Evolutionary conservation across 35 echinoderm and acorn worm genomes (phyloP).

Genomic region (Amphiura filiformis): DNA sequence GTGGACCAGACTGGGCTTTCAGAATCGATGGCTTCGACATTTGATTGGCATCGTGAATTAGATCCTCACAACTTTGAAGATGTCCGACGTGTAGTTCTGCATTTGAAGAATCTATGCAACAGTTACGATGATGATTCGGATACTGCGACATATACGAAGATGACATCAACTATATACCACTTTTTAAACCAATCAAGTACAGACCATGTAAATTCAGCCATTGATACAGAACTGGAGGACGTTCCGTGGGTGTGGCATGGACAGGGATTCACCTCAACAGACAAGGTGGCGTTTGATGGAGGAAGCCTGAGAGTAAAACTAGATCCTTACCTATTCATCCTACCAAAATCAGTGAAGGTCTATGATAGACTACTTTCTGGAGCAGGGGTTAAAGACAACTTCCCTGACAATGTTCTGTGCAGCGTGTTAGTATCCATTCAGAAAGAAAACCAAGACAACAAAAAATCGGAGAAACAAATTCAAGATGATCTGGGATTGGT

Average conservation of each 20-base stretch:
- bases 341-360: not conserved
- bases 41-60: not conserved
- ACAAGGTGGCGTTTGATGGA: not conserved
- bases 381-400: not conserved
- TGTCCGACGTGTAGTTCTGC: not conserved
- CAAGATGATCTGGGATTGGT: not conserved
- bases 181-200: not conserved
- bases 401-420: slow-evolving; percentile 8
- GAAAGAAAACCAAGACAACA: not conserved
- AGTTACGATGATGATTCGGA: not conserved
- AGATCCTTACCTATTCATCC: not conserved
- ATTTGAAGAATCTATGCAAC: not conserved
- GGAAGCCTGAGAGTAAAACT: not conserved
- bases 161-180: not conserved
- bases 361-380: not conserved
- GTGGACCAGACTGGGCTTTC: not conserved
- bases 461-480: not conserved
- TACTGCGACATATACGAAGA: not conserved
- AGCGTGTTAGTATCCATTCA: not conserved
- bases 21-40: not conserved
- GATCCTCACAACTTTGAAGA: not conserved
- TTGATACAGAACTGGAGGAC: not conserved
- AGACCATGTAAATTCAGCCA: not conserved
- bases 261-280: not conserved
- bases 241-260: slow-evolving; percentile 43